Conservation (phyloP, 2,113 vertebrate species). For the Fregata magnificens region DNA sequence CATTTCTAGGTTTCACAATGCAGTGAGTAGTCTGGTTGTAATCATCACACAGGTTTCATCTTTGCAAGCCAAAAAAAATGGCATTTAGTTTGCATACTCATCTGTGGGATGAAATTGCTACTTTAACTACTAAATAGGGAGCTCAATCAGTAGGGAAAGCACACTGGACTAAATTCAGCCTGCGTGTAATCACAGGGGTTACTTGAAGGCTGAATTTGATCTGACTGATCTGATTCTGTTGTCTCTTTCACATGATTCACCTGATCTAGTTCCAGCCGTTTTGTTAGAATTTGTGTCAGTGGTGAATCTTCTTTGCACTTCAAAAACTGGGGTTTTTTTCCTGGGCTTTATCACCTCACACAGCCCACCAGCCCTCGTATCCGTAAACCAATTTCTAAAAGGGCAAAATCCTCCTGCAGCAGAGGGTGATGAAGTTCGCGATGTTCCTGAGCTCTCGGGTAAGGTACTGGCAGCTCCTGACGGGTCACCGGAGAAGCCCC, state of each 20-base stretch:
- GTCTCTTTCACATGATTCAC: not conserved
- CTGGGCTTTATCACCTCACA: not conserved
- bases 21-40: not conserved
- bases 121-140: not conserved
- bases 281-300: not conserved
- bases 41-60: not conserved
- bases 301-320: not conserved
- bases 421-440: not conserved
- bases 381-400: not conserved
- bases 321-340: not conserved
- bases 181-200: not conserved
- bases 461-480: not conserved
- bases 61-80: not conserved
- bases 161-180: not conserved
- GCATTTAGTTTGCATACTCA: not conserved
- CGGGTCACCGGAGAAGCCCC: accelerated
- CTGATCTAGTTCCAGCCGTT: not conserved
- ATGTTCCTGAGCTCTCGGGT: not conserved
- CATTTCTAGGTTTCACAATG: not conserved
- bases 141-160: not conserved
- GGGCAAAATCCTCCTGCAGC: not conserved
- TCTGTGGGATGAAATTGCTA: not conserved
- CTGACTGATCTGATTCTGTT: not conserved
- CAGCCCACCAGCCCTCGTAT: not conserved
- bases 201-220: not conserved